Evolutionary conservation across 2,888 invertebrate species (phyloP), one percentile per base, ranked within the genome.

Genomic region (Glomeris marginata): DNA sequence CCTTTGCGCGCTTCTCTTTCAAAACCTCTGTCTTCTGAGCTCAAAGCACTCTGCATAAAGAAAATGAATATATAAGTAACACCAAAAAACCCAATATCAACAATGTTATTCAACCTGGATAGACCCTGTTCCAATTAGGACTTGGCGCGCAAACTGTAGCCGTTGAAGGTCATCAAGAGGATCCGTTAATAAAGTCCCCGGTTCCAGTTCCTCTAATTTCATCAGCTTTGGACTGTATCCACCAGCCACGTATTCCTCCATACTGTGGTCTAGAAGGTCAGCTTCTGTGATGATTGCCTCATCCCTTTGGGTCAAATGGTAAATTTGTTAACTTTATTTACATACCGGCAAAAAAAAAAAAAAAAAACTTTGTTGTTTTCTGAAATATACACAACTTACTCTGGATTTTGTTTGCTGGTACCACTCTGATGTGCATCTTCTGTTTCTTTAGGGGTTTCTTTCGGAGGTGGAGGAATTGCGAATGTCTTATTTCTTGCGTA

Each of bases 151-250:
- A 67, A 78, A 80, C 57, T 78, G 78, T 43, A 91, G 71, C 51
- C 83, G 72, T 62, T 80, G 77, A 49, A 67, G 69, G 65, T 94
- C 92, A 52, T 85, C 83, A 47, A 74, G 77, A 57, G 83, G 80
- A 44, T 79, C 77, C 40, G 80, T 75, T 1, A 91, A 74, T 56
- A 86, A 72, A 5, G 86, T 82, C 51, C 80, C 88, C 1, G 75
- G 74, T 58, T 83, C 86, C 47, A 88, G 73, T 52, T 78, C 77
- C 34, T 70, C 69, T 0, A 73, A 61, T 2, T 68, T 56, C 54
- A 88, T 66, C 59, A 81, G 79, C 58, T 69, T 70, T 0, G 94
- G 95, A 61, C 85, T 85, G 69, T 95, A 97, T 35, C 78, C 74
- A 1, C 90, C 92, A n/a, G 75, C 64, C 47, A 75, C 72, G 68